Percentiles rank a stretch among this genome's conserved stretches.
These are phyloP conservation scores for Reticulitermes speratus DNA, from an alignment of 1,140 invertebrate genomes.

Conservation along the genomic window DNA sequence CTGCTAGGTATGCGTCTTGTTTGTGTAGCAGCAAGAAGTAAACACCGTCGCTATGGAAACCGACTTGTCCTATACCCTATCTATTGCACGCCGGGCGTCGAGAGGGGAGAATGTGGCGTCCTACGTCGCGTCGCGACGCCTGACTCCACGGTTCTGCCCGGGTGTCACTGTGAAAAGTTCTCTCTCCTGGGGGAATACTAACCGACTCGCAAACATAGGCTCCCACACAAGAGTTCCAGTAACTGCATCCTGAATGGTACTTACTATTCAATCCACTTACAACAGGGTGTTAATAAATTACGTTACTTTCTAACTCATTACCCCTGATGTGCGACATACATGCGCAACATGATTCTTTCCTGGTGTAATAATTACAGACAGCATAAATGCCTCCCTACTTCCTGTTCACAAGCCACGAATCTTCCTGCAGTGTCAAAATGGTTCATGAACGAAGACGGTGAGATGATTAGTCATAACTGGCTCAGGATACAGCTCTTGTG, in stretches of 20 bases:
- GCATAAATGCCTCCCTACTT: too few species aligned
- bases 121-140: not conserved
- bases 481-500: too few species aligned
- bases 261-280: not conserved
- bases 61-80: slow-evolving; percentile 10
- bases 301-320: too few species aligned
- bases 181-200: not conserved
- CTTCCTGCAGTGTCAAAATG: too few species aligned
- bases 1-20: slow-evolving; percentile 13
- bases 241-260: not conserved
- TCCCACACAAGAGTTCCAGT: not conserved
- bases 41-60: slow-evolving; percentile 17
- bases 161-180: not conserved
- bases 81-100: not conserved
- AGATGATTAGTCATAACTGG: too few species aligned
- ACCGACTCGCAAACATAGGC: not conserved
- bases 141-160: not conserved
- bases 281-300: too few species aligned
- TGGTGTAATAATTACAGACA: too few species aligned
- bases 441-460: too few species aligned
- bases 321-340: too few species aligned
- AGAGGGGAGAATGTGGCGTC: too few species aligned
- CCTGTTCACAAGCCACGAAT: too few species aligned
- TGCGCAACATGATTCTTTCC: too few species aligned
- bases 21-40: slow-evolving; percentile 15